Percentiles rank a stretch among this genome's conserved stretches.
Evolutionary conservation across 2,797 vertebrate species (phyloP).

Genomic region (Ptychadena robeensis): DNA sequence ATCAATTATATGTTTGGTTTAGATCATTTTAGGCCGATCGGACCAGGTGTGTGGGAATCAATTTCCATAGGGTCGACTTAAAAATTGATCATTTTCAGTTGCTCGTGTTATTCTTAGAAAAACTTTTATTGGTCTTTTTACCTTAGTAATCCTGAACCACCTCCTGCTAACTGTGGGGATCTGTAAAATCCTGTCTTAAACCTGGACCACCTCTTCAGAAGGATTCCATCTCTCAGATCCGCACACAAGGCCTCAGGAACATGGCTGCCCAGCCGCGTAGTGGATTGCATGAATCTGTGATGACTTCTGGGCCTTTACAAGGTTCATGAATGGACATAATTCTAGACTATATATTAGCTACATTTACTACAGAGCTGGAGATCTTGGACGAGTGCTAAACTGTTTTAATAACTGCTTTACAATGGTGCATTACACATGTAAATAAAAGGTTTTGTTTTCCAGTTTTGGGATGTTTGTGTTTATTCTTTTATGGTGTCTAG

Average conservation of each 20-base stretch:
- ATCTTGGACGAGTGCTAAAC: neutral
- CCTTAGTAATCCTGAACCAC: conserved; percentile 3
- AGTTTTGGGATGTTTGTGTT: neutral
- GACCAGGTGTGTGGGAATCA: too few relatives aligned
- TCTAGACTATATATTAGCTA: neutral
- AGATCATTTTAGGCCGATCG: too few relatives aligned
- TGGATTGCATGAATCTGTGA: neutral
- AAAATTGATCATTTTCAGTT: too few relatives aligned
- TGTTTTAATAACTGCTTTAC: neutral
- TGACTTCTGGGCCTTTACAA: neutral
- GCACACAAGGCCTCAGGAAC: conserved; percentile 34
- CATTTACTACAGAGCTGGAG: neutral
- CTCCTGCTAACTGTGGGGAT: conserved; percentile 27
- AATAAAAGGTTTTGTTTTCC: conserved; percentile 28
- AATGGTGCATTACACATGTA: conserved; percentile 37
- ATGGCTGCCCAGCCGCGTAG: neutral
- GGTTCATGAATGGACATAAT: neutral
- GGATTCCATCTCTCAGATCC: neutral
- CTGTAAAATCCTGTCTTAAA: conserved; percentile 10
- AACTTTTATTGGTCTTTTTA: neutral
- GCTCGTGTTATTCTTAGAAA: too few relatives aligned
- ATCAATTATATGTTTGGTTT: too few relatives aligned
- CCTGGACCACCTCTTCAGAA: neutral
- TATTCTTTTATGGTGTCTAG: neutral
- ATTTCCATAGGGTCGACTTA: too few relatives aligned